A percentile compares a stretch with the other conserved stretches of the same genome.
These are phyloP conservation scores for Nemapogon koenigi DNA, from an alignment of 2,888 invertebrate genomes.

Conservation along the genomic window DNA sequence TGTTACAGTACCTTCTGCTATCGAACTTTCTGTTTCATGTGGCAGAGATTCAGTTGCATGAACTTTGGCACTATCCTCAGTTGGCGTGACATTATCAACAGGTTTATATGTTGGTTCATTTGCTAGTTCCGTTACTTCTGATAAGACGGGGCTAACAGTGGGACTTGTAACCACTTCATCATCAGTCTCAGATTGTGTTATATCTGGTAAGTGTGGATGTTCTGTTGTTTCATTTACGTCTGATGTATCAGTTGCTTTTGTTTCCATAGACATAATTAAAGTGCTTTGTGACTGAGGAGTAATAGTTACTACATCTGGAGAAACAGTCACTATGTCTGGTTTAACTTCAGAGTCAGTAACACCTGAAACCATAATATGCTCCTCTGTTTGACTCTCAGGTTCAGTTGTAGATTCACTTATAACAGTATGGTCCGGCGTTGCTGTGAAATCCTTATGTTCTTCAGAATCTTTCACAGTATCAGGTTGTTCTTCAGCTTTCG, in stretches of 20 bases:
- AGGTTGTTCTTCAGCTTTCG: slow-evolving; percentile 3
- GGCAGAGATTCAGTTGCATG: not conserved
- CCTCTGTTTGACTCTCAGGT: not conserved
- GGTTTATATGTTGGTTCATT: slow-evolving; percentile 3
- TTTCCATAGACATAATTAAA: slow-evolving; percentile 5
- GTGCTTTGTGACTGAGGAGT: not conserved
- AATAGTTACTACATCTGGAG: not conserved
- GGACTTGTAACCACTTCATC: not conserved
- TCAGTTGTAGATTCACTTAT: not conserved
- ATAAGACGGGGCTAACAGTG: not conserved
- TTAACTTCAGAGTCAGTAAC: not conserved
- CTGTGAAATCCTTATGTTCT: slow-evolving; percentile 4
- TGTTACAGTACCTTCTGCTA: not conserved
- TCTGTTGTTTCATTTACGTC: slow-evolving; percentile 1
- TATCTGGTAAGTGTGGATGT: not conserved
- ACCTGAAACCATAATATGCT: not conserved
- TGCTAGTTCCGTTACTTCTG: not conserved
- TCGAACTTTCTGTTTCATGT: not conserved
- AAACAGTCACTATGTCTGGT: not conserved
- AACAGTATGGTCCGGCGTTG: not conserved
- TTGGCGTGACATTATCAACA: not conserved
- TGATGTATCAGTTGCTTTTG: not conserved
- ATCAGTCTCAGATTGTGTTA: not conserved
- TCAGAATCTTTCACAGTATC: not conserved
- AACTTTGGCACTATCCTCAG: not conserved